These are phyloP conservation scores for Pygmarrhopalites habei DNA, from an alignment of 1,140 invertebrate species.

Conservation along the genomic window DNA sequence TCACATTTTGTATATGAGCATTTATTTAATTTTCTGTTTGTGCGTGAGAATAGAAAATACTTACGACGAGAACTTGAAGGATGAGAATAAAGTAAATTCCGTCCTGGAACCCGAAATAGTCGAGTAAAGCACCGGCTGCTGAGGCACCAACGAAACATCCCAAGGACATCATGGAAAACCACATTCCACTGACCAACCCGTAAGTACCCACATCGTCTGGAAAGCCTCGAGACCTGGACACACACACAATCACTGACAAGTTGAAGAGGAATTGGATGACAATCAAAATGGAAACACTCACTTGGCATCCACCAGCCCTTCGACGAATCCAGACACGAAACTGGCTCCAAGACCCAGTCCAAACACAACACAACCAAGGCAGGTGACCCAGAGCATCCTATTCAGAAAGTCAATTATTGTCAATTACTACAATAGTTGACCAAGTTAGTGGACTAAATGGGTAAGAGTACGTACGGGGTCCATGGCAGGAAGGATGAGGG, in stretches of 20 bases:
- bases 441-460: too few species aligned
- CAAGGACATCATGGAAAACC: constrained; percentile 45
- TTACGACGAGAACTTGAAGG: constrained; percentile 3
- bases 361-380: constrained; percentile 63
- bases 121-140: constrained; percentile 59
- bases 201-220: constrained; percentile 46
- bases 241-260: too few species aligned
- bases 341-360: constrained; percentile 73
- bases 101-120: constrained; percentile 57
- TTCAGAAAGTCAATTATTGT: too few species aligned
- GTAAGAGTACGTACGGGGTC: constrained; percentile 46
- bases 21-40: background rate
- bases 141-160: constrained; percentile 45
- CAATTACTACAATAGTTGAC: too few species aligned
- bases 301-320: constrained; percentile 67
- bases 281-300: constrained; percentile 47
- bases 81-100: constrained; percentile 3
- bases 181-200: constrained; percentile 45
- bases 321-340: constrained; percentile 70
- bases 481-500: constrained; percentile 64
- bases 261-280: too few species aligned
- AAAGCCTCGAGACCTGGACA: constrained; percentile 42
- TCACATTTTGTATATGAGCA: background rate
- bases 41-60: background rate
- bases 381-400: constrained; percentile 59